These are phyloP conservation scores for Dynastes hyllus DNA, from an alignment of 2,888 invertebrate species.

Conservation along the genomic window DNA sequence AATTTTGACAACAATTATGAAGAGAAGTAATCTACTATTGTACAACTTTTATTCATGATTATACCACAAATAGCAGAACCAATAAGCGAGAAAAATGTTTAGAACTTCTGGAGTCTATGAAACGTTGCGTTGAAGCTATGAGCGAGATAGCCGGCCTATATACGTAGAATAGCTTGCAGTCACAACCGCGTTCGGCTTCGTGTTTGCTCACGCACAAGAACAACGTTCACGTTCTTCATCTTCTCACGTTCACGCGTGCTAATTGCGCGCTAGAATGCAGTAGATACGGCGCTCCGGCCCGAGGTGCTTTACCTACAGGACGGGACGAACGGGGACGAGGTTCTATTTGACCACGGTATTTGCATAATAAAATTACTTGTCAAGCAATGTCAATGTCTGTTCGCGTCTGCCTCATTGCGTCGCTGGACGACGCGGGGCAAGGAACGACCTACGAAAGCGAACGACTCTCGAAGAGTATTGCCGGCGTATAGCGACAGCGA, in stretches of 20 bases:
- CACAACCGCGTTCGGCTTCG: conserved; percentile 6
- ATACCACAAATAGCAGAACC: too few species aligned
- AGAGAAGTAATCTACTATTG: too few species aligned
- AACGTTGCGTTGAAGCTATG: not conserved
- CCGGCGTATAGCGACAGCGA: not conserved
- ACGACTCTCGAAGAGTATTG: not conserved
- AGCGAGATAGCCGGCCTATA: not conserved
- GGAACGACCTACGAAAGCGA: conserved; percentile 15
- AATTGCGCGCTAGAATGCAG: conserved; percentile 55
- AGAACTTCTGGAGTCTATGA: conserved; percentile 11
- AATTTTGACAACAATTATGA: too few species aligned
- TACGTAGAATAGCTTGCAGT: conserved; percentile 24
- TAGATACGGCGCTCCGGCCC: conserved; percentile 43
- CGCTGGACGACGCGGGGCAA: not conserved
- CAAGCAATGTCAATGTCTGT: conserved; percentile 50
- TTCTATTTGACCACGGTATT: conserved; percentile 49
- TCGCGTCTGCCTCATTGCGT: conserved; percentile 34
- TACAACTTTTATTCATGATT: too few species aligned
- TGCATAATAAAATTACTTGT: conserved; percentile 51
- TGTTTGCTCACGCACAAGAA: conserved; percentile 58
- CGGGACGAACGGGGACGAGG: conserved; percentile 37
- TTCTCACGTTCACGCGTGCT: conserved; percentile 61
- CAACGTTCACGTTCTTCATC: conserved; percentile 58
- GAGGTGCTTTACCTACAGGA: conserved; percentile 52
- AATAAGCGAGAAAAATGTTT: not conserved